Evolutionary conservation across 30 jellyfish, hydroid and myxozoan species (phyloP), one percentile per base, ranked within the genome.

Genomic region (Euphysa ruthae): DNA sequence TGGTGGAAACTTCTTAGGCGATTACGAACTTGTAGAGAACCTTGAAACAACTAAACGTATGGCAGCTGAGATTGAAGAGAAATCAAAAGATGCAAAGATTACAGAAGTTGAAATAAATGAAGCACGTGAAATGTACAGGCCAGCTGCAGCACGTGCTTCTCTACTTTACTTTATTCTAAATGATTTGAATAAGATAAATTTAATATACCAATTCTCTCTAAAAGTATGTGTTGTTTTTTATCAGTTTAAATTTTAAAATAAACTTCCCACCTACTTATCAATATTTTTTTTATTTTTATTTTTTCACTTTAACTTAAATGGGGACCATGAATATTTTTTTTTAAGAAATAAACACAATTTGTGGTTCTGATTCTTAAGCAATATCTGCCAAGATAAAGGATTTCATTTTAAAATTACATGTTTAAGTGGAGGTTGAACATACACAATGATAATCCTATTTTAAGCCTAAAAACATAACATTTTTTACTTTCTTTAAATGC

Each of bases 141-240:
- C 98, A 44, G 98, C 98, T n/a, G 98, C 98, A 14, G 98, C 93
- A 25, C 71, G 98, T 32, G 94, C 98, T 8, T 90, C 98, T 8
- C 71, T 90, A 58, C 73, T 90, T 24, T 90, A 90, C 51, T 90
- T 90, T 74, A 90, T 90, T 35, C 79, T 90, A 63, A 90, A 90
- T 51, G 98, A 90, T 61, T 60, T 90, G 87, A 90, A 90, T 50
- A 90, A 90, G 43, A 90, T 90, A 69, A 90, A 90, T 33, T 89
- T 93, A 24, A 90, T 90, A 42, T 90, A 90, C 64, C 98, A 90
- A 70, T 90, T 90, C 68, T 90, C 98, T 16, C 69, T 90, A 28
- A 90, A 90, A 95, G 98, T 90, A 58, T 15, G 21, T 61, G 4
- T 19, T 16, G 28, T 27, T 28, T 38, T 63, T 6, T 61, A 18